Base-by-base conservation (phyloP, 1,140 invertebrate genomes). In the Anthonomus grandis region DNA sequence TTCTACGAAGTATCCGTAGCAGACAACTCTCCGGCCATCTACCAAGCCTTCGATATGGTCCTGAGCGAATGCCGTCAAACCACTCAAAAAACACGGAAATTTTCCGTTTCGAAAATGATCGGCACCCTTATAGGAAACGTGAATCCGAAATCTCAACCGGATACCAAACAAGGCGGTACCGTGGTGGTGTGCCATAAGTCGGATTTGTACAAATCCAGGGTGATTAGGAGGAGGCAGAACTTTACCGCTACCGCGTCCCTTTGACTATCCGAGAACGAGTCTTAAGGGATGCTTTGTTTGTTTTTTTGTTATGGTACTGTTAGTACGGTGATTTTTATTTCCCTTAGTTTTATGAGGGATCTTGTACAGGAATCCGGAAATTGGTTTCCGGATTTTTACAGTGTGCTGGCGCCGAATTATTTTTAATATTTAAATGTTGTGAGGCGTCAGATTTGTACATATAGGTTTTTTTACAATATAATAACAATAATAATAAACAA, bases 1-100 rank as follows among this genome's bases (percentile, higher is more conserved):
- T 89, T 88, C 73, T 83, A 83, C 67, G 87, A 89, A 70, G 82
- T 88, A 13, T 87, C 86, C 19, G 86, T 88, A 2, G 86, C 87
- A 0, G 87, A 90, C 66, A 86, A 86, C 72, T 82, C 80, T n/a
- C 76, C 80, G 12, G 81, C 82, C 52, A 78, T 89, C 12, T 86
- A 85, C 69, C 78, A 82, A 41, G 82, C 84, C 23, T 86, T 89
- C 61, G 84, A 87, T 65, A 74, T 76, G 13, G 74, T 89, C 4
- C 71, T 87, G 10, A 82, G 78, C 37, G 86, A 89, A 66, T 82
- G 81, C 23, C 76, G 77, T 52, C 78, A 80, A 41, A 74, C 76
- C 31, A 65, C 63, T 6, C 68, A 73, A 25, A 79, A 82, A 59
- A 80, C 79, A 37, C 78, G 87, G 46, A 86, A 89, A 64, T 85